Evolutionary conservation across 2,113 vertebrate species (phyloP).

Genomic region (Callopanchax toddi): DNA sequence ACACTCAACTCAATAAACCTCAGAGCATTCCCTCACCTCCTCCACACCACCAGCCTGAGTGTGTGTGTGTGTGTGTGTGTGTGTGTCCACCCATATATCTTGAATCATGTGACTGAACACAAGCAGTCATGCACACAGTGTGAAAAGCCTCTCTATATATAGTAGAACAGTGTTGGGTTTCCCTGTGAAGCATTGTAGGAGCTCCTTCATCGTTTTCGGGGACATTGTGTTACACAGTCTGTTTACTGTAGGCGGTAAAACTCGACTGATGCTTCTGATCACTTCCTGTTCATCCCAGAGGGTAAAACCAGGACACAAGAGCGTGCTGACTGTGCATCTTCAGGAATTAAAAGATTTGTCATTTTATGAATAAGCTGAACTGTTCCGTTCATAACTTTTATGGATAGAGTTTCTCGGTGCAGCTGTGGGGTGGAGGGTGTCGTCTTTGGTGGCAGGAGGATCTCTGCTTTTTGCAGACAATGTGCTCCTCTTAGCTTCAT

Average conservation of each 20-base stretch:
- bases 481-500: too few species aligned
- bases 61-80: conserved; percentile 14
- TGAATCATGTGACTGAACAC: conserved; percentile 74
- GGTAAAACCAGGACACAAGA: conserved; percentile 25
- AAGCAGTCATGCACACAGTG: conserved; percentile 67
- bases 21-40: conserved; percentile 59
- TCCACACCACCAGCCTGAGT: conserved; percentile 42
- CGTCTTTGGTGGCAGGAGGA: too few species aligned
- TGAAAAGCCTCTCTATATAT: conserved; percentile 74
- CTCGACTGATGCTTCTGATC: conserved; percentile 12
- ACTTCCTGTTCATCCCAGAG: conserved; percentile 12
- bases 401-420: too few species aligned
- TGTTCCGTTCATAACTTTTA: too few species aligned
- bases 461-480: too few species aligned
- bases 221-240: conserved; percentile 26
- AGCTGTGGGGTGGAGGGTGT: too few species aligned
- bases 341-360: too few species aligned
- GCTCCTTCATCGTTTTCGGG: conserved; percentile 44
- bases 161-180: conserved; percentile 73
- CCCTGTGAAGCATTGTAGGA: conserved; percentile 62
- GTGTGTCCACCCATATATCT: conserved; percentile 61
- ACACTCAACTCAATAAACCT: conserved; percentile 65
- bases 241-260: conserved; percentile 16
- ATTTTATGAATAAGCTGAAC: too few species aligned
- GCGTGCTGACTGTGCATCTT: conserved; percentile 10